These are phyloP conservation scores for Heliothis peltigera DNA, from an alignment of 2,888 invertebrate species.

Conservation along the genomic window DNA sequence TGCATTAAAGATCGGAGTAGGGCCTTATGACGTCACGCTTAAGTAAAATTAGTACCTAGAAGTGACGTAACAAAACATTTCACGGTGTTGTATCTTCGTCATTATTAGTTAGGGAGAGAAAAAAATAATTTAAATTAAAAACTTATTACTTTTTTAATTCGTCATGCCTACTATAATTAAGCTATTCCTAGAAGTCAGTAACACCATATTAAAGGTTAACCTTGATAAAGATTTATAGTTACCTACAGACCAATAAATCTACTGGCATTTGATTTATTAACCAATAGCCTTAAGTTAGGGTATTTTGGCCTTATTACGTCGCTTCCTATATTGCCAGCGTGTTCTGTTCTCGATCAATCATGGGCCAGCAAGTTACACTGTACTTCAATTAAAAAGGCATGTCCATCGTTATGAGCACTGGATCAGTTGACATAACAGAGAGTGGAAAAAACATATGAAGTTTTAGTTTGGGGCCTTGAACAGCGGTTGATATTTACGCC, in stretches of 20 bases:
- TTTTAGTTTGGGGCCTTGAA: too few relatives aligned
- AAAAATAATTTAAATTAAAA: too few relatives aligned
- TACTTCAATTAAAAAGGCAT: slow-evolving; percentile 6
- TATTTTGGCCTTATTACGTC: slow-evolving; percentile 12
- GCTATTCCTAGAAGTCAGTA: neutral
- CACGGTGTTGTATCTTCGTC: too few relatives aligned
- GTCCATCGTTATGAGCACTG: neutral
- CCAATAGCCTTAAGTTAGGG: slow-evolving; percentile 20
- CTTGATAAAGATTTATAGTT: slow-evolving; percentile 29
- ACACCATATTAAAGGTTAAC: slow-evolving; percentile 13
- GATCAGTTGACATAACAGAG: neutral
- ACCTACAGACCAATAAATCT: slow-evolving; percentile 29
- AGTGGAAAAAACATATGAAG: neutral
- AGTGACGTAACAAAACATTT: too few relatives aligned
- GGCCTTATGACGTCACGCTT: too few relatives aligned
- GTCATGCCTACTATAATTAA: too few relatives aligned
- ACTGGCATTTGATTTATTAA: slow-evolving; percentile 33
- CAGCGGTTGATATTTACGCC: too few relatives aligned
- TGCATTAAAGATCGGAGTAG: too few relatives aligned
- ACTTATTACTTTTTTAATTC: too few relatives aligned
- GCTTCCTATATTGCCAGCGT: neutral
- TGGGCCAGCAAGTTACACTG: slow-evolving; percentile 10
- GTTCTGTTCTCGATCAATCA: slow-evolving; percentile 13
- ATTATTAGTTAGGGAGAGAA: too few relatives aligned
- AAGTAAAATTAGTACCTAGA: too few relatives aligned